Percentiles rank a stretch among this genome's conserved stretches.
phyloP scores from a whole-genome alignment of 2,113 vertebrate genomes.

The Melanerpes formicivorus region DNA sequence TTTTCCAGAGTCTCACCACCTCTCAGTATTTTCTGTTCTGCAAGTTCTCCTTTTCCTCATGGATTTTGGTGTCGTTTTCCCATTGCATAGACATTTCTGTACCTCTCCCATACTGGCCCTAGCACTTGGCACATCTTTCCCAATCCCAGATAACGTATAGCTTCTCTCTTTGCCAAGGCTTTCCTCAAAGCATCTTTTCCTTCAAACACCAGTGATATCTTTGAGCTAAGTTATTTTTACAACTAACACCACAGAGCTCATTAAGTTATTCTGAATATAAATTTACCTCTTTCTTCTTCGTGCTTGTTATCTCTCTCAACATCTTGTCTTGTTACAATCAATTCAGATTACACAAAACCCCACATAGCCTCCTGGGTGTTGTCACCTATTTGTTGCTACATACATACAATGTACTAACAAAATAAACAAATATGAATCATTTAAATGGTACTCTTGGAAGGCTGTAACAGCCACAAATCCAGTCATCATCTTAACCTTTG shows the following conservation, averaged over 20 bases:
- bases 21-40: background rate
- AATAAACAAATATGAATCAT: background rate
- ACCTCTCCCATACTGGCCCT: background rate
- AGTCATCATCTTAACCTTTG: background rate
- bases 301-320: background rate
- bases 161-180: background rate
- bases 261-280: constrained; percentile 35
- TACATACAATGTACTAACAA: background rate
- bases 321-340: constrained; percentile 9
- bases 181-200: background rate
- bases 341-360: background rate
- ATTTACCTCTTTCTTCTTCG: background rate
- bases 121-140: background rate
- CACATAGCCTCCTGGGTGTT: background rate
- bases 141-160: background rate
- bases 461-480: background rate
- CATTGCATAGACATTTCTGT: background rate
- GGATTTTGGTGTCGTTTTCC: background rate
- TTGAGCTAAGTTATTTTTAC: background rate
- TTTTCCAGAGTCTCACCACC: background rate
- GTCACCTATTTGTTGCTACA: constrained; percentile 35
- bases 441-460: background rate
- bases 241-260: background rate
- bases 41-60: background rate
- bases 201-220: background rate